Evolutionary conservation across 2,113 vertebrate species (phyloP).

Genomic region (Hemicordylus capensis): DNA sequence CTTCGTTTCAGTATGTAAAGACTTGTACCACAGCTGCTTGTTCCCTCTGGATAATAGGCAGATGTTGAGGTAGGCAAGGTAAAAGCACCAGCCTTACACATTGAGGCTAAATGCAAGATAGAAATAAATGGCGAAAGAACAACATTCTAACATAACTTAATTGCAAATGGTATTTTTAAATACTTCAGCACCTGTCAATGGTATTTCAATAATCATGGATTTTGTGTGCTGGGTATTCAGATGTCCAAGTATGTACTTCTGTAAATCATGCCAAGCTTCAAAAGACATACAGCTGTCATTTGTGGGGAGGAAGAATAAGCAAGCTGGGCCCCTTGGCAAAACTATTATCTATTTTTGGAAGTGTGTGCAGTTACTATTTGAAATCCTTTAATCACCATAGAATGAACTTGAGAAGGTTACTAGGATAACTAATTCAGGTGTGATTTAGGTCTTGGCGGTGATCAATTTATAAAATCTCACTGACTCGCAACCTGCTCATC

Average conservation of each 20-base stretch:
- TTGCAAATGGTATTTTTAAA: too few species aligned
- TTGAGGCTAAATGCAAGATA: too few species aligned
- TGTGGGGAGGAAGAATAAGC: neutral
- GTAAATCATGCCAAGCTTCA: conserved; percentile 21
- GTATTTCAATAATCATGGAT: too few species aligned
- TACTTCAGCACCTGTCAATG: neutral
- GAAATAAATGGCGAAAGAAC: too few species aligned
- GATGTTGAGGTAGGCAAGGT: too few species aligned
- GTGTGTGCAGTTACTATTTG: neutral
- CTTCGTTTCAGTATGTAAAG: too few species aligned
- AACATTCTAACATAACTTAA: too few species aligned
- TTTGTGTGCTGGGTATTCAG: neutral
- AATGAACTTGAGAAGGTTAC: conserved; percentile 15
- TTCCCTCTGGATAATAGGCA: too few species aligned
- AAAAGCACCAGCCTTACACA: too few species aligned
- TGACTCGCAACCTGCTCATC: neutral
- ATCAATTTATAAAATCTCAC: conserved; percentile 25
- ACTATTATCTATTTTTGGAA: neutral
- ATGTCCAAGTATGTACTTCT: conserved; percentile 36
- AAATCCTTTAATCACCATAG: conserved; percentile 33
- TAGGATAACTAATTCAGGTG: conserved; percentile 10
- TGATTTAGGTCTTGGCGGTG: conserved; percentile 22
- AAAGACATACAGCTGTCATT: fast-evolving
- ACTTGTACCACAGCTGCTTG: too few species aligned
- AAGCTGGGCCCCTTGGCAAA: neutral